Conservation (phyloP, 1,140 invertebrate species). For the Procambarus virginalis region DNA sequence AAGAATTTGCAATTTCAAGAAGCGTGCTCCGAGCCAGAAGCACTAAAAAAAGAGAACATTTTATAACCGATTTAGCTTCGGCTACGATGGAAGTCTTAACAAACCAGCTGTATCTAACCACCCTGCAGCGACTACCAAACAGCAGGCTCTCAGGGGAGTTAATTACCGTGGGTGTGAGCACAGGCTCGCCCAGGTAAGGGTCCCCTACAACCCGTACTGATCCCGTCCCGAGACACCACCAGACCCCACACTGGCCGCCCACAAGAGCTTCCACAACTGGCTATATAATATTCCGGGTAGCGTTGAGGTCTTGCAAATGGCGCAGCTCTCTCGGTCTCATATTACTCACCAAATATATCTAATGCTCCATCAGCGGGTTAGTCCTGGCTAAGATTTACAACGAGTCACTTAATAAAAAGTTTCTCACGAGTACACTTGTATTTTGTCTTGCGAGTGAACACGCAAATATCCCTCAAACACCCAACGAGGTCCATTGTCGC, state of each 20-base stretch:
- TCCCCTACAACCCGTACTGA: background rate
- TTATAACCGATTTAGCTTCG: too few relatives aligned
- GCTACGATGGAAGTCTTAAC: too few relatives aligned
- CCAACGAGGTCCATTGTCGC: background rate
- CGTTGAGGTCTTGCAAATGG: constrained; percentile 34
- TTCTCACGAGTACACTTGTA: background rate
- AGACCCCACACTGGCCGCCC: background rate
- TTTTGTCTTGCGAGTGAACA: background rate
- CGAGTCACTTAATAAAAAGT: background rate
- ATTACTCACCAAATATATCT: background rate
- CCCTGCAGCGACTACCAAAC: too few relatives aligned
- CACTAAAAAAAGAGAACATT: too few relatives aligned
- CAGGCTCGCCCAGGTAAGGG: background rate
- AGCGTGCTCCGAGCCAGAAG: too few relatives aligned
- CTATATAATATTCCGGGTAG: background rate
- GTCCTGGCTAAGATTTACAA: background rate
- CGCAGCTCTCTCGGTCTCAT: background rate
- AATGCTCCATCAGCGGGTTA: too few relatives aligned
- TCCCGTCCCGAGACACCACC: background rate
- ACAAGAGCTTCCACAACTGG: too few relatives aligned
- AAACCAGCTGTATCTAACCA: too few relatives aligned
- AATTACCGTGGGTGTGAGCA: background rate
- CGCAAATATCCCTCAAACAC: background rate
- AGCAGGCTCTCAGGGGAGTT: background rate
- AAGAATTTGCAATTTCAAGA: too few relatives aligned